These are phyloP conservation scores for Sardinella longiceps DNA, from an alignment of 2,797 vertebrate species.

Conservation along the genomic window DNA sequence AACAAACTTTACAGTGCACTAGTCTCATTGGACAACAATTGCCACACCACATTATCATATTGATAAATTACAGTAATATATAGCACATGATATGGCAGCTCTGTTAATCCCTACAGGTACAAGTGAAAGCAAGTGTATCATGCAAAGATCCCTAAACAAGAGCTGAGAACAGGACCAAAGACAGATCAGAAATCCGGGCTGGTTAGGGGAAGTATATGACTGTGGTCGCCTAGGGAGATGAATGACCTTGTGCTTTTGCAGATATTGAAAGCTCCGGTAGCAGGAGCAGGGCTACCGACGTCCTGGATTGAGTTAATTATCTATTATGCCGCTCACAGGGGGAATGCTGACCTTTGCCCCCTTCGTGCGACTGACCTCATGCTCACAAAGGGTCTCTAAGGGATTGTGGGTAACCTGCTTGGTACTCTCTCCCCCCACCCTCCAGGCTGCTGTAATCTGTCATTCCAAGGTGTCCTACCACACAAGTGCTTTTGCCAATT, in stretches of 20 bases:
- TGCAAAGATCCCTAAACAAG: not conserved
- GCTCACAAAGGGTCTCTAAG: conserved; percentile 37
- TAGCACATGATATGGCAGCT: not conserved
- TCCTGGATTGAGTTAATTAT: conserved; percentile 35
- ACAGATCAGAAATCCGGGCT: too few relatives aligned
- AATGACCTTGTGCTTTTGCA: conserved; percentile 10
- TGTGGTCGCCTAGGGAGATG: not conserved
- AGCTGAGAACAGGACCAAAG: not conserved
- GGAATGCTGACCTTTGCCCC: conserved; percentile 59
- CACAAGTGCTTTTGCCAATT: conserved; percentile 40
- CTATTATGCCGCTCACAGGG: conserved; percentile 36
- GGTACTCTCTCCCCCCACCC: conserved; percentile 51
- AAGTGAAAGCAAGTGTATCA: not conserved
- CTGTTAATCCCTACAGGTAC: not conserved
- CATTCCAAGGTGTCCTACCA: conserved; percentile 51
- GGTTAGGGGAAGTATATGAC: not conserved
- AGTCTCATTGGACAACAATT: not conserved
- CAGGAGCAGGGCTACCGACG: not conserved
- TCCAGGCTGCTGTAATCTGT: conserved; percentile 70
- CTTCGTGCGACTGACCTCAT: conserved; percentile 30
- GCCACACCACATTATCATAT: not conserved
- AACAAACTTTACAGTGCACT: not conserved
- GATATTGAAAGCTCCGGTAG: not conserved
- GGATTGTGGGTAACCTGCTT: conserved; percentile 47
- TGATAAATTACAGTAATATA: not conserved